Evolutionary conservation across 2,888 invertebrate genomes (phyloP).

Genomic region (Aricia artaxerxes): DNA sequence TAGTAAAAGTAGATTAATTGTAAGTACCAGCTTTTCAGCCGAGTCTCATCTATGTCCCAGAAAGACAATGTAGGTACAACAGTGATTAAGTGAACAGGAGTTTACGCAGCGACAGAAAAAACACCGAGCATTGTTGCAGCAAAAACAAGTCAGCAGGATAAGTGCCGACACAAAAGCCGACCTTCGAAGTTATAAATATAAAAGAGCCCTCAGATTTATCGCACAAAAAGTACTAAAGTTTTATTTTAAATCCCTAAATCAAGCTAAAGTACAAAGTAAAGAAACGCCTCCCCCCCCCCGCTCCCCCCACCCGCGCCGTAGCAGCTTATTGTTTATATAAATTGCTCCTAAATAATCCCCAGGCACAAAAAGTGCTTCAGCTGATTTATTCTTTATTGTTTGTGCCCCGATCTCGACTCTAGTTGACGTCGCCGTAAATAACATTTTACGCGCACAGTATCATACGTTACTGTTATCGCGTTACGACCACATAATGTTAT

Average conservation of each 20-base stretch:
- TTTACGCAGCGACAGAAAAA: neutral
- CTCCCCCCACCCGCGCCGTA: neutral
- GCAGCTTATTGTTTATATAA: neutral
- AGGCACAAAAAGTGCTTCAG: neutral
- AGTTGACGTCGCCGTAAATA: neutral
- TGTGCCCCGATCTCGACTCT: neutral
- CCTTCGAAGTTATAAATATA: conserved; percentile 20
- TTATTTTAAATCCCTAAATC: conserved; percentile 16
- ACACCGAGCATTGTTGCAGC: neutral
- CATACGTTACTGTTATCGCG: neutral
- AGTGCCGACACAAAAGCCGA: conserved; percentile 9
- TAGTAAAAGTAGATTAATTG: no score
- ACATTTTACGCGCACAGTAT: neutral
- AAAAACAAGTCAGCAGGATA: neutral
- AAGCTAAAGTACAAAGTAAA: conserved; percentile 7
- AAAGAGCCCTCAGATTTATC: conserved; percentile 18
- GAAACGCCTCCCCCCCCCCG: neutral
- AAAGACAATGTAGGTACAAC: neutral
- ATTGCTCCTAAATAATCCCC: conserved; percentile 2
- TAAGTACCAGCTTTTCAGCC: neutral
- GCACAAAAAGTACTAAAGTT: conserved; percentile 9
- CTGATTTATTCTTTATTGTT: conserved; percentile 5
- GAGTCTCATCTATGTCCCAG: neutral
- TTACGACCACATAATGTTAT: conserved; percentile 2
- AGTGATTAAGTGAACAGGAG: neutral